Percentiles rank a stretch among this genome's conserved stretches.
These are phyloP conservation scores for Episyrphus balteatus DNA, from an alignment of 1,140 invertebrate species.

Conservation along the genomic window DNA sequence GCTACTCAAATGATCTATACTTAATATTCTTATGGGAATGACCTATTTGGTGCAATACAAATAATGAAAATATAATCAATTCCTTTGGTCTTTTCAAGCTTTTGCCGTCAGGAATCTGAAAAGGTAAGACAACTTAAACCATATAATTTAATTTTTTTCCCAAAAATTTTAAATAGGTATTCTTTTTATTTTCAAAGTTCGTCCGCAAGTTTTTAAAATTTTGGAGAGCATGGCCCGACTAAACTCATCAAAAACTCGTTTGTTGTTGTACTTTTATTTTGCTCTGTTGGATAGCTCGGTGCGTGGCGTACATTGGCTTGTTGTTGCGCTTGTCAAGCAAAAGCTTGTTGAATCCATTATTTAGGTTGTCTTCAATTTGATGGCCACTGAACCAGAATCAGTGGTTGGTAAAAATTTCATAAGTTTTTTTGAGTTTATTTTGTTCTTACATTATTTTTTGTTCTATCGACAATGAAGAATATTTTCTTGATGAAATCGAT, in stretches of 20 bases:
- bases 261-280: slow-evolving; percentile 55
- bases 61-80: no score
- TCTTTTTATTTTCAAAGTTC: slow-evolving; percentile 31
- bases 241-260: slow-evolving; percentile 53
- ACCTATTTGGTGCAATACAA: slow-evolving; percentile 26
- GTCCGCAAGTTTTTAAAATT: slow-evolving; percentile 54
- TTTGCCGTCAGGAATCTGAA: slow-evolving; percentile 38
- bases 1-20: slow-evolving; percentile 20
- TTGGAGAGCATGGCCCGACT: slow-evolving; percentile 62
- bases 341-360: slow-evolving; percentile 63
- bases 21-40: slow-evolving; percentile 26
- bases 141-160: background rate
- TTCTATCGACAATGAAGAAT: slow-evolving; percentile 46
- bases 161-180: background rate
- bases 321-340: slow-evolving; percentile 54
- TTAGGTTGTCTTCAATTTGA: slow-evolving; percentile 53
- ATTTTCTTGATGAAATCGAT: slow-evolving; percentile 47
- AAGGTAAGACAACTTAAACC: background rate
- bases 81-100: slow-evolving; percentile 45
- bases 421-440: no score
- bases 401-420: background rate
- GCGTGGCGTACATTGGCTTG: slow-evolving; percentile 51
- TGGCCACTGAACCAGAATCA: slow-evolving; percentile 48
- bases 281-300: slow-evolving; percentile 44
- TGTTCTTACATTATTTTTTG: background rate